phyloP scores from a whole-genome alignment of 2,113 vertebrate species.

The Campylomormyrus tamandua region DNA sequence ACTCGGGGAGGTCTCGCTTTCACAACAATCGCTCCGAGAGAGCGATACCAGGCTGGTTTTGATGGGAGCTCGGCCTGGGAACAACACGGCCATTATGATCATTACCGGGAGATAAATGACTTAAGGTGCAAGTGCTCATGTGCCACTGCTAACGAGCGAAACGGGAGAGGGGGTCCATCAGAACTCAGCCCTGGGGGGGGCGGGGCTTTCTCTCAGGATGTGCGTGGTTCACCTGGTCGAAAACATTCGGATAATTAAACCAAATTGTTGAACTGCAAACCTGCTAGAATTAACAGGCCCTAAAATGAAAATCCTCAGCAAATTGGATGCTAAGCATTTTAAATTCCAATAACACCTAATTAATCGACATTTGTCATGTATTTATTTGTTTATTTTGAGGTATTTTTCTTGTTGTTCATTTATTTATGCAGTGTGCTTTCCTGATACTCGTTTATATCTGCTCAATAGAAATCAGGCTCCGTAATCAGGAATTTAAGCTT shows the following conservation, averaged over 20 bases:
- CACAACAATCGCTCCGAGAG: not conserved
- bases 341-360: not conserved
- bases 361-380: not conserved
- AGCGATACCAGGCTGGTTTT: not conserved
- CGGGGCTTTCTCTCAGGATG: not conserved
- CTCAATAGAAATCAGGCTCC: not conserved
- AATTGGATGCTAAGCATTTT: not conserved
- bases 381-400: not conserved
- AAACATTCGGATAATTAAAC: not conserved
- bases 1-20: not conserved
- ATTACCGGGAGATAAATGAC: not conserved
- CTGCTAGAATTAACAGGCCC: not conserved
- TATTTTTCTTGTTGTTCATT: not conserved
- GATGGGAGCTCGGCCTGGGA: not conserved
- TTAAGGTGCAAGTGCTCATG: not conserved
- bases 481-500: not conserved
- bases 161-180: not conserved
- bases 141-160: not conserved
- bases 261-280: not conserved
- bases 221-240: not conserved
- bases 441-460: not conserved
- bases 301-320: not conserved
- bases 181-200: not conserved
- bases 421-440: not conserved
- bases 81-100: not conserved